Evolutionary conservation across 2,113 vertebrate genomes (phyloP), one percentile per base, ranked within the genome.

Genomic region (Scalopus aquaticus): DNA sequence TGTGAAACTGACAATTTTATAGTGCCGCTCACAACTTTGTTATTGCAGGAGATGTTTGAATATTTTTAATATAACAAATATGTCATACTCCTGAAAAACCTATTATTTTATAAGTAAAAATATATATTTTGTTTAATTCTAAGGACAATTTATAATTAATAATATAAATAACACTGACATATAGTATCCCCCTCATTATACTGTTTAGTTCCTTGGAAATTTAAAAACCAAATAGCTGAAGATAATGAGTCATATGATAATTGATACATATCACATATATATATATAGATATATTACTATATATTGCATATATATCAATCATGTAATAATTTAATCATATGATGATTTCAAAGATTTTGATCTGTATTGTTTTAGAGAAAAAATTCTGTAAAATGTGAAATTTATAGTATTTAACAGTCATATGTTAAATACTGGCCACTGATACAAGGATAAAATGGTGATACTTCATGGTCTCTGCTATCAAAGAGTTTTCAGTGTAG

Each of bases 21-120:
- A 81, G 42, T 80, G 35, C 30, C 81, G 32, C 44, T 92, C 46
- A 80, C 30, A 84, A 72, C 35, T 94, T 87, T 88, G 42, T 56
- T 95, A 77, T 94, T 94, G 88, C 69, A 56, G 39, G 78, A 81
- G 1, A 60, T 69, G 7, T 49, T 70, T 96, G 46, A 85, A 77
- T 83, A 92, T 80, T 81, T 96, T 77, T 32, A 93, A 76, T 39
- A 42, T 84, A 82, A 83, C 8, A 58, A 84, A 84, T 37, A 24
- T 78, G 49, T 42, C 26, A 72, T 44, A 5, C 11, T 92, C 93
- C 64, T 74, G 60, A 77, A 89, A 70, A 93, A 9, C 60, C 28
- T 78, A 39, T 22, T 22, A 12, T 39, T 88, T 88, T 84, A 79
- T 85, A 94, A 88, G 60, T 32, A 60, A 22, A 72, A 79, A 12